A percentile compares a stretch with the other conserved stretches of the same genome.
Conservation (phyloP, 2,113 vertebrate species). For the Triplophysa tibetana region DNA sequence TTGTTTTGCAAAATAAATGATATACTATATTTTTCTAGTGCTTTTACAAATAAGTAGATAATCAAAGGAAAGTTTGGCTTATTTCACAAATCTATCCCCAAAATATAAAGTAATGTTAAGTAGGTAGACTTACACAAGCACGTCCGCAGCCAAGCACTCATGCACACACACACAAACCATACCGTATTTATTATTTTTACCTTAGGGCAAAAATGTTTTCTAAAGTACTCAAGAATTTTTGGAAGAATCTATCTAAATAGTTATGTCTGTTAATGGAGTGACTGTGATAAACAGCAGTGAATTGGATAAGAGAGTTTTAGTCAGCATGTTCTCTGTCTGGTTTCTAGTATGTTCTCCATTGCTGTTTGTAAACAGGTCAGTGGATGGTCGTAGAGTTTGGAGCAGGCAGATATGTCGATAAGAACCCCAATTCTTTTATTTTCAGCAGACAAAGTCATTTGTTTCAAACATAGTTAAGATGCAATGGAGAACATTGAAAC, state of each 20-base stretch:
- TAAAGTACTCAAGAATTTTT: not conserved
- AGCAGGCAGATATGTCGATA: not conserved
- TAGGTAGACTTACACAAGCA: not conserved
- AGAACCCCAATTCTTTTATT: not conserved
- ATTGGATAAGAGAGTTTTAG: not conserved
- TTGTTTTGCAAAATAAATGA: too few species aligned
- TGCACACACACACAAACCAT: not conserved
- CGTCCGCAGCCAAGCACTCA: too few species aligned
- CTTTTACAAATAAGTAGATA: too few species aligned
- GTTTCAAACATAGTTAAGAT: too few species aligned
- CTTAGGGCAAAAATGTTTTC: too few species aligned
- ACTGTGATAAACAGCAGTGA: slow-evolving; percentile 8
- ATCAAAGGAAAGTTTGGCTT: too few species aligned
- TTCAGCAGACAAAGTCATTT: not conserved
- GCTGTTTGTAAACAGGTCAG: slow-evolving; percentile 8
- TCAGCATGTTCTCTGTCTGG: slow-evolving; percentile 33
- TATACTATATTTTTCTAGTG: too few species aligned
- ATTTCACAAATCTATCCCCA: too few species aligned
- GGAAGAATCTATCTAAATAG: not conserved
- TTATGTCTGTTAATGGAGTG: not conserved
- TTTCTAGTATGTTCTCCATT: slow-evolving; percentile 35
- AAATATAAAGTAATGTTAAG: too few species aligned
- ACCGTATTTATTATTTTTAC: too few species aligned
- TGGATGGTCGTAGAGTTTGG: slow-evolving; percentile 9
- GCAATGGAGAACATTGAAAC: too few species aligned